Percentiles rank a stretch among this genome's conserved stretches.
phyloP scores from a whole-genome alignment of 2,888 invertebrate species.

The Aspidiotus destructor region DNA sequence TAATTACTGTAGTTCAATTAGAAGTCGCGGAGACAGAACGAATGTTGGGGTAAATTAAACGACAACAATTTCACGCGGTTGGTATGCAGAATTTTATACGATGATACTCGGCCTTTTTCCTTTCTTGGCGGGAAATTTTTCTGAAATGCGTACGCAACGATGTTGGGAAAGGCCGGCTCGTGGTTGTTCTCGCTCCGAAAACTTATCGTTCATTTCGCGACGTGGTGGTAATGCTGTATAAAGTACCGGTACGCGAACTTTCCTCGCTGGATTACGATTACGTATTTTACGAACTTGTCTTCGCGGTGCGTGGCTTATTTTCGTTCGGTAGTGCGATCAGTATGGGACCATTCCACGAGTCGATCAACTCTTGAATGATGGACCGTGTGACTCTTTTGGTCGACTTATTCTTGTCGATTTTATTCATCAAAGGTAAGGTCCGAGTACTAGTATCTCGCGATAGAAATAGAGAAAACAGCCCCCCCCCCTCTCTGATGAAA shows the following conservation, averaged over 20 bases:
- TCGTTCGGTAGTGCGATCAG: not conserved
- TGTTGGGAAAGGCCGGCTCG: not conserved
- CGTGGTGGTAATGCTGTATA: not conserved
- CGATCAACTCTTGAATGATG: not conserved
- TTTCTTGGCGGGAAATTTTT: not conserved
- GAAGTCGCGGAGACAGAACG: too few relatives aligned
- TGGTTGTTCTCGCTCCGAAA: not conserved
- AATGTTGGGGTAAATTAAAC: too few relatives aligned
- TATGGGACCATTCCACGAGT: not conserved
- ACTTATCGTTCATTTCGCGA: not conserved
- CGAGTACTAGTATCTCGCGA: not conserved
- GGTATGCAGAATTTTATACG: too few relatives aligned
- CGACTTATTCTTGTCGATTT: not conserved
- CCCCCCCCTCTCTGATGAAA: too few relatives aligned
- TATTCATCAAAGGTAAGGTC: not conserved
- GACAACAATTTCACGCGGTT: too few relatives aligned
- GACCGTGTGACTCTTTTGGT: not conserved
- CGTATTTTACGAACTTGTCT: not conserved
- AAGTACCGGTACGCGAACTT: too few relatives aligned
- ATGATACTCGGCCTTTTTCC: too few relatives aligned
- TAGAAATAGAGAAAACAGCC: too few relatives aligned
- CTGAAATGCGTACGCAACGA: not conserved
- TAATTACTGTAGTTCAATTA: too few relatives aligned
- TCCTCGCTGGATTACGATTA: not conserved
- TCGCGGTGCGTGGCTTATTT: not conserved